Base-by-base conservation (phyloP, 2,888 invertebrate species). In the Seladonia tumulorum region DNA sequence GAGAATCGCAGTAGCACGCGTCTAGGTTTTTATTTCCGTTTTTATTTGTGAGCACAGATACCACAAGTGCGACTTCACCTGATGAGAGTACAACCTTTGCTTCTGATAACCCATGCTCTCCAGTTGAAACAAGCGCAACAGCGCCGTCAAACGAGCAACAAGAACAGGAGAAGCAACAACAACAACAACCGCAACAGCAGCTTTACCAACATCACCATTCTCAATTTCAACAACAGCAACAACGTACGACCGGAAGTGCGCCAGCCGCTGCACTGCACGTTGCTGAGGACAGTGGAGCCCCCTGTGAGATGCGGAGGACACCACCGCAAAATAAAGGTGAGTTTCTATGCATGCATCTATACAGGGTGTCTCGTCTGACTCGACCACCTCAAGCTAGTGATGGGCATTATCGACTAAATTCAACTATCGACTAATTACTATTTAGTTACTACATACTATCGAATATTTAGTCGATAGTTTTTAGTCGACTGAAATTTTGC, bases 291-390 rank as follows among this genome's bases (percentile, higher is more conserved):
- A 92, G 93, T 92, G 94, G 92, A 92, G 94, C 93, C 93, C 92
- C 93, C 94, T 95, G 94, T 95, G 96, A 96, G 94, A 96, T 96
- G 96, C 96, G 96, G 94, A 96, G 96, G 91, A 96, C 96, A 95
- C 96, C 96, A 94, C 96, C 96, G 93, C 95, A 95, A 93, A 96
- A 96, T 94, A 96, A 96, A 96, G 96, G 96, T 96, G 94, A 94
- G 94, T 94, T 75, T 49, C 76, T 68, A 35, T 72, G 63, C 16
- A 29, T 25, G 2, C 16, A 8, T 63, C 2, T 18, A 2, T 63
- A 29, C 8, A 7, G 63, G 2, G 29, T 63, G 63, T 63, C 29
- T 29, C 63, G 29, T 18, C 0, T 63, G 16, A 18, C 63, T 29
- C 16, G 29, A 8, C 3, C 63, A 3, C 3, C 1, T 7, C 8